phyloP scores from a whole-genome alignment of 1,140 invertebrate genomes.

The Mylabris phalerata region DNA sequence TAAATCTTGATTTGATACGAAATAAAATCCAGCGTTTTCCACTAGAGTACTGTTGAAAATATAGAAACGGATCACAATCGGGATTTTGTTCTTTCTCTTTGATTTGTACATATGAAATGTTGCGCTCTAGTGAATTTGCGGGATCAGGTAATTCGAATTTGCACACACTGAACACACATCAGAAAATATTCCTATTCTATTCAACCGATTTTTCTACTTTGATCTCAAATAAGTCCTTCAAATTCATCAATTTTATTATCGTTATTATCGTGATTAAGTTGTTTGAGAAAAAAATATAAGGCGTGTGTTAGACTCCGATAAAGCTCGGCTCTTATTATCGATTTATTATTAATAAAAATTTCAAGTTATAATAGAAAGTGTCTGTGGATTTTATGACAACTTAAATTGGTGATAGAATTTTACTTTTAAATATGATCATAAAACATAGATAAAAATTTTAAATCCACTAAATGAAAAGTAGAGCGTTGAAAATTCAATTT shows the following conservation, averaged over 20 bases:
- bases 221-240: constrained; percentile 9
- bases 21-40: no score
- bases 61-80: no score
- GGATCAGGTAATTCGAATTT: constrained; percentile 25
- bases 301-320: background rate
- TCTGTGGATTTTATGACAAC: no score
- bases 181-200: background rate
- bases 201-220: constrained; percentile 12
- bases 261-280: constrained; percentile 3
- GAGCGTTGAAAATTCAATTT: no score
- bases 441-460: no score
- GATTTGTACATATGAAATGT: constrained; percentile 25
- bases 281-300: constrained; percentile 3
- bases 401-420: no score
- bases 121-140: constrained; percentile 23
- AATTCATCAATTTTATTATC: constrained; percentile 1
- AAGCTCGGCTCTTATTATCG: background rate
- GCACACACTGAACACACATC: background rate
- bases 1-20: no score
- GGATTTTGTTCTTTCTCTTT: background rate
- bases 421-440: no score
- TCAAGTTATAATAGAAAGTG: no score
- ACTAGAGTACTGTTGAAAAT: no score
- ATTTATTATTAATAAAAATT: no score
- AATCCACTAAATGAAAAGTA: no score